Base-by-base conservation (phyloP, 2,888 invertebrate genomes). In the Leptopilina myrica region DNA sequence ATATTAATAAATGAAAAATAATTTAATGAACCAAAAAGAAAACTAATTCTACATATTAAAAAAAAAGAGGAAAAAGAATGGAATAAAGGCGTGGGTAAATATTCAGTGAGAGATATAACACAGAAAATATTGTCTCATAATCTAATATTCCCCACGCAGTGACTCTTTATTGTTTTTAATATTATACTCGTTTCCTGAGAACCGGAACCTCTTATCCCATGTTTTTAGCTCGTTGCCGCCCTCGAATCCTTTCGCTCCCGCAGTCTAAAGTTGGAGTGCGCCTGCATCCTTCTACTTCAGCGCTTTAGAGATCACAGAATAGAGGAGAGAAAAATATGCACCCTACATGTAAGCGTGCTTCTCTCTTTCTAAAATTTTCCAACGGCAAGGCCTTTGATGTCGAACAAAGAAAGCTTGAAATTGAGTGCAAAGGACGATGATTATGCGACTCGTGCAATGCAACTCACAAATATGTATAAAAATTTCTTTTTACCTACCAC, bases 281-380 rank as follows among this genome's bases (percentile, higher is more conserved):
- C 76, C 76, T 79, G 80, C 67, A 80, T 81, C 79, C 78, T 79
- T 80, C 79, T 76, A 76, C 78, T 76, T 79, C 81, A 53, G 81
- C 78, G 78, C 83, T 82, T 83, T 81, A 80, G 78, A 83, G 83
- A 84, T 84, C 84, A 83, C 53, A 84, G 83, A 78, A 78, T 73
- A 65, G 82, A 76, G 81, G 49, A 49, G 81, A 78, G 81, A 80
- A 81, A 84, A 82, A 81, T 82, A 82, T 79, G 56, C 73, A 83
- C 83, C 80, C 80, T 78, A 79, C 82, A 80, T 49, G 49, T 49
- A 49, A 49, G 49, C 76, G 33, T 33, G 33, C 33, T 33, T 80
- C 84, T 82, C 84, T 82, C 82, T 79, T 84, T 83, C 82, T 82
- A 83, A 43, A 83, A 80, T 80, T 81, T 81, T 65, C 33, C 64